A percentile compares a stretch with the other conserved stretches of the same genome.
Conservation (phyloP, 2,113 vertebrate genomes). For the Ursus arctos region DNA sequence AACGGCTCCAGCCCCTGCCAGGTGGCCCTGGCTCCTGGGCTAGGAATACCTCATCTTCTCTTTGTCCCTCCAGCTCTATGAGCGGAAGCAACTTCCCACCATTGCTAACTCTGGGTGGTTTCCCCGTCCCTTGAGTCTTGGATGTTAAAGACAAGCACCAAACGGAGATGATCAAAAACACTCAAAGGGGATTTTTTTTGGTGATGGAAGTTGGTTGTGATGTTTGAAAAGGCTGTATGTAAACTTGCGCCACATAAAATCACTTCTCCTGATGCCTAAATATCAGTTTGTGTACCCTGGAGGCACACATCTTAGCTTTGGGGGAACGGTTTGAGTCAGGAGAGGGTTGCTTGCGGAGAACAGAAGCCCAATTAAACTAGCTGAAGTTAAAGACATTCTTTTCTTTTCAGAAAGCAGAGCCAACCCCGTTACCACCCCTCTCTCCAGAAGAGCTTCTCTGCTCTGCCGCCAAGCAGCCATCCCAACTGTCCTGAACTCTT, state of each 20-base stretch:
- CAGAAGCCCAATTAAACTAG: neutral
- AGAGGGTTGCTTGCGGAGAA: neutral
- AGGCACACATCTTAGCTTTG: neutral
- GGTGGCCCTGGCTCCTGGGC: neutral
- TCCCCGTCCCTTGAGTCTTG: neutral
- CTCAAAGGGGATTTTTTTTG: neutral
- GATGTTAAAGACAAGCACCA: slow-evolving; percentile 24
- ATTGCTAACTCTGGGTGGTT: neutral
- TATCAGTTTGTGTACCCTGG: neutral
- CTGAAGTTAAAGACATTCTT: neutral
- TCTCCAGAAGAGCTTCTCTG: neutral
- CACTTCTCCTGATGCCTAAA: neutral
- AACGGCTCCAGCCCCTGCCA: neutral
- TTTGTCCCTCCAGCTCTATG: neutral
- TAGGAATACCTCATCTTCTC: neutral
- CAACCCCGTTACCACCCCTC: no score
- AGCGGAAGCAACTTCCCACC: neutral
- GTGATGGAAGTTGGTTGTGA: neutral
- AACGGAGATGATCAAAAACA: slow-evolving; percentile 16
- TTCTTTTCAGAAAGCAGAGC: neutral
- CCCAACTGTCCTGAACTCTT: neutral
- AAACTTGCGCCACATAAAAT: fast-evolving
- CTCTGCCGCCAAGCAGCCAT: neutral
- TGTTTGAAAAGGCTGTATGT: neutral
- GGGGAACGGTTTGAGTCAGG: neutral